Conservation (phyloP, 2,113 vertebrate genomes). For the Periophthalmodon schlosseri region DNA sequence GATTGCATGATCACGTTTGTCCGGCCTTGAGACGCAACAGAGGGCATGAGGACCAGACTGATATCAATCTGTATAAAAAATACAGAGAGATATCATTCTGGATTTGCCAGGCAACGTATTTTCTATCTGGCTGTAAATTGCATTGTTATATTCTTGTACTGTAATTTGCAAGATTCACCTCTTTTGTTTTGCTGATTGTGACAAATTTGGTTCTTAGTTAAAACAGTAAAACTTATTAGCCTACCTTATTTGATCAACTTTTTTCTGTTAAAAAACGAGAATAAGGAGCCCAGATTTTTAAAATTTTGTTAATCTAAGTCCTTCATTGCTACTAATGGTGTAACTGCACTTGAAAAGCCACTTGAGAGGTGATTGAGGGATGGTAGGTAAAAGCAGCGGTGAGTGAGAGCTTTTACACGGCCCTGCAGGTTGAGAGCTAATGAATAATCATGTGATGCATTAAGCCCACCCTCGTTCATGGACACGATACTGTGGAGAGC, state of each 20-base stretch:
- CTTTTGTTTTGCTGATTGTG: no score
- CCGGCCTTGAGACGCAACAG: no score
- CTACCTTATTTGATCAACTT: neutral
- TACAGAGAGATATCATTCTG: no score
- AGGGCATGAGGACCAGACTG: no score
- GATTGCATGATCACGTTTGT: no score
- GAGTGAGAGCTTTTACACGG: slow-evolving; percentile 63
- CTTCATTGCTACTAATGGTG: slow-evolving; percentile 41
- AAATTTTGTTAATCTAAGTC: slow-evolving; percentile 25
- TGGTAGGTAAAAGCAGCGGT: slow-evolving; percentile 49
- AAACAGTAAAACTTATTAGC: neutral
- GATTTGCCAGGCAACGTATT: no score
- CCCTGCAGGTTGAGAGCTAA: slow-evolving; percentile 65
- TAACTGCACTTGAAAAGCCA: slow-evolving; percentile 54
- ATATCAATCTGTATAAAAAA: no score
- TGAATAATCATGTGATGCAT: slow-evolving; percentile 70
- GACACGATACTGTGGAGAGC: slow-evolving; percentile 45
- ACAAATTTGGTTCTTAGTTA: no score
- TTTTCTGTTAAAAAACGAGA: neutral
- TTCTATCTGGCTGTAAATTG: no score
- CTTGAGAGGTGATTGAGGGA: slow-evolving; percentile 59
- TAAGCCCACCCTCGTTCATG: slow-evolving; percentile 63
- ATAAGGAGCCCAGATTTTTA: neutral
- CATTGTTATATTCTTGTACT: no score
- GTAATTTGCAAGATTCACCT: no score